Evolutionary conservation across 1,140 invertebrate species (phyloP), one percentile per base, ranked within the genome.

Genomic region (Gonatopus flavifemur): DNA sequence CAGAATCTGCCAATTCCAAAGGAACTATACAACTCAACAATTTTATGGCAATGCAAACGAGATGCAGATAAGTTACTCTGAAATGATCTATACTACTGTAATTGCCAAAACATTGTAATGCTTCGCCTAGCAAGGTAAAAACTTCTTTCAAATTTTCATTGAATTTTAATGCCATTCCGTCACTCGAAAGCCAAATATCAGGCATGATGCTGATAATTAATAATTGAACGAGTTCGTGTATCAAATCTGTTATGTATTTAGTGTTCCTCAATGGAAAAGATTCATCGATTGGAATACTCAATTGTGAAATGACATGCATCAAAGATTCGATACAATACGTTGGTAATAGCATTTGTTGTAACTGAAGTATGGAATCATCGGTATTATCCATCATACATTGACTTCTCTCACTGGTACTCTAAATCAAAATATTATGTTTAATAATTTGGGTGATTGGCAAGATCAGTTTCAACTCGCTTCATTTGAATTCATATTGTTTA

Each of bases 271-370:
- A 16, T 33, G 66, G 64, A 28, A 62, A 50, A 12, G 16, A 38
- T 3, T 59, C 21, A 39, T 73, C 42, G 22, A 47, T 43, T n/a
- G 64, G 59, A 38, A 62, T 47, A 35, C 57, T 66, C 22, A 76
- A 40, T 20, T 72, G 53, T 3, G 49, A 54, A 22, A 82, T 64
- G 30, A 77, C 58, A 38, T 59, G 57, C 38, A 67, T 69, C 6
- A 82, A 57, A 19, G 72, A 76, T 22, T 76, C 73, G n/a, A 81
- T 71, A 62, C 81, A 82, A 62, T 74, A 83, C 18, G 67, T 55
- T 3, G 80, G 80, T 41, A 82, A 54, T 8, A 73, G 64, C 54
- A 81, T 70, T 64, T 82, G 81, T 52, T 77, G 75, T 10, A 72
- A 46, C 52, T 75, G 74, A 16, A 80, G 53, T 20, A 70, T 44